phyloP scores from a whole-genome alignment of 1,140 invertebrate genomes.

The Stegodyphus dumicola region DNA sequence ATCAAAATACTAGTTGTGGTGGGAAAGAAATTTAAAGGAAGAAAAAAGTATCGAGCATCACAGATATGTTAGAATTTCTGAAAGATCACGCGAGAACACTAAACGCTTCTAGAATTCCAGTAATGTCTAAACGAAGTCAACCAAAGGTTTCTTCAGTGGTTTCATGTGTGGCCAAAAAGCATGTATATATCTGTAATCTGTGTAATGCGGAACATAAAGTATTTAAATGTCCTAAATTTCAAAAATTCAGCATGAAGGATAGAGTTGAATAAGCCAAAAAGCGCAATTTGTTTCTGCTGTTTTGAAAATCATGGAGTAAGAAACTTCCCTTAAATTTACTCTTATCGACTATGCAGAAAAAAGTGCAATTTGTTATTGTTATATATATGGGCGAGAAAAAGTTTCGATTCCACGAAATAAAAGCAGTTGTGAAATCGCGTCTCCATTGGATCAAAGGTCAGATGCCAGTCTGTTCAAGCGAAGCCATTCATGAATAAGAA shows the following conservation, averaged over 20 bases:
- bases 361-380: background rate
- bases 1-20: background rate
- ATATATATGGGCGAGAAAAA: background rate
- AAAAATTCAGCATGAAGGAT: background rate
- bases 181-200: background rate
- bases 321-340: background rate
- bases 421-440: background rate
- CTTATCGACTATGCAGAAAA: background rate
- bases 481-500: background rate
- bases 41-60: background rate
- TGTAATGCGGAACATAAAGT: background rate
- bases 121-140: background rate
- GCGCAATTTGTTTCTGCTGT: background rate
- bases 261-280: background rate
- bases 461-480: background rate
- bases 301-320: background rate
- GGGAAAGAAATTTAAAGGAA: background rate
- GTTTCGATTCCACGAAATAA: background rate
- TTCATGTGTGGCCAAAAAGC: background rate
- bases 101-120: background rate
- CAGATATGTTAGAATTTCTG: background rate
- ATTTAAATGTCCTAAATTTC: background rate
- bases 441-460: background rate
- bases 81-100: background rate
- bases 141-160: background rate